Conservation (phyloP, 2,888 invertebrate genomes). For the Calliphora vomitoria region DNA sequence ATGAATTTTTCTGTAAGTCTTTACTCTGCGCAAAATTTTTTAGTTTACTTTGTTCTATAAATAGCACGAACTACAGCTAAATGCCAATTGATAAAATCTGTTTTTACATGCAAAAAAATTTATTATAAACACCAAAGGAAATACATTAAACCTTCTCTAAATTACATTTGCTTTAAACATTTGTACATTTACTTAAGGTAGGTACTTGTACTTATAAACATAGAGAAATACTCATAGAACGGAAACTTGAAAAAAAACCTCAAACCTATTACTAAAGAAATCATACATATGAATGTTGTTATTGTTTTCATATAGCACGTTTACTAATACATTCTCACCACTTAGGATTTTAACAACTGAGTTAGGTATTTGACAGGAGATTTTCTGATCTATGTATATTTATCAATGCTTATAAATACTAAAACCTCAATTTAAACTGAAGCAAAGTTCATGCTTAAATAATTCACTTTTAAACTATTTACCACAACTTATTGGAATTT, state of each 20-base stretch:
- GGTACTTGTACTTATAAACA: neutral
- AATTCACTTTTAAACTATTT: conserved; percentile 50
- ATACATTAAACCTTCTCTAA: neutral
- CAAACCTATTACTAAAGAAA: no score
- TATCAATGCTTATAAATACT: neutral
- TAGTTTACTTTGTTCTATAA: neutral
- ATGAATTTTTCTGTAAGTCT: no score
- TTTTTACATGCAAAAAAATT: neutral
- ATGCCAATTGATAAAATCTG: neutral
- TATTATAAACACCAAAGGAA: neutral
- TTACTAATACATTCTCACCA: no score
- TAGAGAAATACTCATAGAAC: neutral
- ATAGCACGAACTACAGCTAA: neutral
- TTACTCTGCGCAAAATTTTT: no score
- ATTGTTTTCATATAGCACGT: no score
- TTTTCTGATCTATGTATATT: no score
- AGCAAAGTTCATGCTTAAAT: conserved; percentile 56
- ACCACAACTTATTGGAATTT: conserved; percentile 56
- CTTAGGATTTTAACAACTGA: no score
- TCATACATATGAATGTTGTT: no score
- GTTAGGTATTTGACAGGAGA: no score
- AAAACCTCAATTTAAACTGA: conserved; percentile 43
- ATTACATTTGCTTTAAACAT: conserved; percentile 2
- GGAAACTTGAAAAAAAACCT: no score
- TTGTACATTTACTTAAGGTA: neutral